phyloP scores from a whole-genome alignment of 2,888 invertebrate genomes.

The Steromphala cineraria region DNA sequence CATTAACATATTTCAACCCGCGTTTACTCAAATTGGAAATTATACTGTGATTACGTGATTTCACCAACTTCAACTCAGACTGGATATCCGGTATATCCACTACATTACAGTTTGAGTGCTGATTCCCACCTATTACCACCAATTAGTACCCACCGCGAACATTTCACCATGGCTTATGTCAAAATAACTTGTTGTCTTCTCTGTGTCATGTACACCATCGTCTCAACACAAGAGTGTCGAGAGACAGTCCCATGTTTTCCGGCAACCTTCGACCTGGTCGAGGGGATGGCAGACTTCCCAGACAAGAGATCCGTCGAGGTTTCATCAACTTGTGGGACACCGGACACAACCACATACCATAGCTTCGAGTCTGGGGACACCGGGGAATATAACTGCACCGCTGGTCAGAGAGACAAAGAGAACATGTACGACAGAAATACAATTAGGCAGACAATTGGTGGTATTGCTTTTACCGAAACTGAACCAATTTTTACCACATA shows the following conservation, averaged over 20 bases:
- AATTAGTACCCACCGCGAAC: neutral
- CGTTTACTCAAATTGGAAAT: too few relatives aligned
- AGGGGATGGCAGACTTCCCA: neutral
- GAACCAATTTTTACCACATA: constrained; percentile 30
- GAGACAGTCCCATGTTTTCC: neutral
- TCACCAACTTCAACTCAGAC: too few relatives aligned
- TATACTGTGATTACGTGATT: too few relatives aligned
- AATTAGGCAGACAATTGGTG: too few relatives aligned
- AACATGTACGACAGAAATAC: neutral
- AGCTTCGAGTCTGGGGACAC: neutral
- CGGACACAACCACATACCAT: neutral
- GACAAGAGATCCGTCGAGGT: neutral
- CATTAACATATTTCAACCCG: too few relatives aligned
- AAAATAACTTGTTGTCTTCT: neutral
- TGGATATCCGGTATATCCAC: too few relatives aligned
- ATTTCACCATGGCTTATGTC: neutral
- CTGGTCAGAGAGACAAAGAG: neutral
- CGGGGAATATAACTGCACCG: neutral
- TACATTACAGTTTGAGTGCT: too few relatives aligned
- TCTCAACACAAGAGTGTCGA: neutral
- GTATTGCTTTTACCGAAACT: neutral
- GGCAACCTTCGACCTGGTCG: neutral
- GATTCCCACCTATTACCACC: neutral
- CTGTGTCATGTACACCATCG: neutral
- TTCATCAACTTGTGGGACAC: neutral